Base-by-base conservation (phyloP, 2,113 vertebrate genomes). In the Prietella phreatophila region DNA sequence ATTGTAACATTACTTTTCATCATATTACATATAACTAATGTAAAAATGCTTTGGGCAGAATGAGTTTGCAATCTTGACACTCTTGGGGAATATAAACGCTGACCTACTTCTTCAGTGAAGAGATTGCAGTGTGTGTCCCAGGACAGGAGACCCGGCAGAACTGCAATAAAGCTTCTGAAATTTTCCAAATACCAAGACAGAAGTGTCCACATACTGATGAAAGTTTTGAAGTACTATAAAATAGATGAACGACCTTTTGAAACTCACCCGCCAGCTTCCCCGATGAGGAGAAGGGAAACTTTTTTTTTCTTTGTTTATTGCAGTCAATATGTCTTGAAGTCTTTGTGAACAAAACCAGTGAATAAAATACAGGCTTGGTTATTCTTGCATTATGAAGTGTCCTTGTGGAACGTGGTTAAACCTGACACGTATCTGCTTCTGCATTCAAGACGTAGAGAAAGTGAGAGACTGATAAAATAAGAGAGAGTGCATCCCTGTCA, bases 101-200 rank as follows among this genome's bases (percentile, higher is more conserved):
- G 90, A 82, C 88, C 86, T 89, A 83, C 33, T 71, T 88, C 80
- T 61, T 58, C 22, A 55, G 76, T 9, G 10, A 4, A 42, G 79
- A 82, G 50, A 65, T 65, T 86, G 47, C 71, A 33, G 69, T 27
- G 60, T 25, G 73, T 81, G n/a, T 84, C 69, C 71, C 84, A 50
- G n/a, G 50, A 86, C 19, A 47, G 85, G 33, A 17, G 50, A 69
- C 79, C 42, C 11, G 39, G 42, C 55, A 55, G 50, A 36, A 78
- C 71, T 82, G 33, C 61, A 58, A 79, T 85, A 87, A 79, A 80
- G 60, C 85, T 73, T 81, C 22, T 3, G 76, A 75, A 56, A 67
- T 47, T 80, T 89, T 69, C 36, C 25, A 63, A 69, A 78, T 60
- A 30, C 36, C 76, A 55, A 65, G 33, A 61, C 22, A 33, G 58